Evolutionary conservation across 2,888 invertebrate species (phyloP).

Genomic region (Acanthosepion lycidas): DNA sequence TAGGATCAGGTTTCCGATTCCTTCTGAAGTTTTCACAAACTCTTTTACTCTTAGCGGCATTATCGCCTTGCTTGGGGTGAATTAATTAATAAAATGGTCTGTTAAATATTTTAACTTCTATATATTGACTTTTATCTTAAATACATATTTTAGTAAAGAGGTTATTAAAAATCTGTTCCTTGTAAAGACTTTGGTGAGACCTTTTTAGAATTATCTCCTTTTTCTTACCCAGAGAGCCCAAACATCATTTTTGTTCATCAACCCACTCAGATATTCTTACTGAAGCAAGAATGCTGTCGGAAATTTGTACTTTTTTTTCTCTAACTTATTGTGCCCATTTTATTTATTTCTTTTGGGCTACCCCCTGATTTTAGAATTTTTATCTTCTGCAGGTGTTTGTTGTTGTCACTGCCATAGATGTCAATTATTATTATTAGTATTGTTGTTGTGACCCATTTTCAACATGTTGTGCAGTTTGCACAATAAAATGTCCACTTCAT

Average conservation of each 20-base stretch:
- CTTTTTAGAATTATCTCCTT: too few relatives aligned
- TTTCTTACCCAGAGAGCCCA: background rate
- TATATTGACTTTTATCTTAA: too few relatives aligned
- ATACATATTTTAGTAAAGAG: too few relatives aligned
- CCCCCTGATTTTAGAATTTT: background rate
- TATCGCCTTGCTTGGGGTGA: too few relatives aligned
- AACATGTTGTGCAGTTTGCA: background rate
- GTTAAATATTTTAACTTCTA: too few relatives aligned
- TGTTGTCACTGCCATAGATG: background rate
- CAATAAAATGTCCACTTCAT: background rate
- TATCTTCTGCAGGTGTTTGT: slow-evolving; percentile 33
- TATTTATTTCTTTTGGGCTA: background rate
- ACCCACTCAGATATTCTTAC: background rate
- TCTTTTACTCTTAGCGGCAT: too few relatives aligned
- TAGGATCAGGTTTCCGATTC: too few relatives aligned
- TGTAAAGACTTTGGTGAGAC: too few relatives aligned
- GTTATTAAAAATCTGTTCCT: too few relatives aligned
- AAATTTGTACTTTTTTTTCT: background rate
- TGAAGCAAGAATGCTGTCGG: background rate
- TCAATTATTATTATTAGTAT: background rate
- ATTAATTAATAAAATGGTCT: too few relatives aligned
- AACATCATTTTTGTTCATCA: background rate
- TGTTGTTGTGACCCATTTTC: slow-evolving; percentile 33
- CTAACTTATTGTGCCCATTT: background rate
- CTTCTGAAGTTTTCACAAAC: too few relatives aligned